Conservation (phyloP, 35 echinoderm and acorn worm genomes). For the Acanthaster planci region DNA sequence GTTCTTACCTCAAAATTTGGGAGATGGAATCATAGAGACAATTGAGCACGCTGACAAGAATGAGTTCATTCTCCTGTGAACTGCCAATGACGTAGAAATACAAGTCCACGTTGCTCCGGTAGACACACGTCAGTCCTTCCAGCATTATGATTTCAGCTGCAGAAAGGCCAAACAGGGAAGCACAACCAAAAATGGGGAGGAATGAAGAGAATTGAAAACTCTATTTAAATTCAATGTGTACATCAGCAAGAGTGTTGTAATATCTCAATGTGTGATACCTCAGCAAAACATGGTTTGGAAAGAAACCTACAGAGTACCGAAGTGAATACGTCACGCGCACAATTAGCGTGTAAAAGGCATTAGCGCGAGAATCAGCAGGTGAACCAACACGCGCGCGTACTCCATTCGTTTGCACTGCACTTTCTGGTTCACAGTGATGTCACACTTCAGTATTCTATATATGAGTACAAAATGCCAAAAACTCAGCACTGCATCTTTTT, state of each 20-base stretch:
- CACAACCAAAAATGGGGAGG: neutral
- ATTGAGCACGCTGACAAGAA: conserved; percentile 90
- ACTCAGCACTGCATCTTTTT: too few relatives aligned
- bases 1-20: conserved; percentile 90
- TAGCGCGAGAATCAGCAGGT: too few relatives aligned
- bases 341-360: too few relatives aligned
- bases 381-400: too few relatives aligned
- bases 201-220: neutral
- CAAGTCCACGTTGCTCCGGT: conserved; percentile 97
- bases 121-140: conserved; percentile 90
- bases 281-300: too few relatives aligned
- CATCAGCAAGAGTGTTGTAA: neutral
- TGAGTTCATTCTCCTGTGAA: conserved; percentile 90
- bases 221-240: neutral
- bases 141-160: conserved; percentile 99
- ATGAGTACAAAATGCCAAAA: too few relatives aligned
- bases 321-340: too few relatives aligned
- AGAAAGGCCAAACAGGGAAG: neutral
- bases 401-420: too few relatives aligned
- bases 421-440: too few relatives aligned
- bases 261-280: too few relatives aligned
- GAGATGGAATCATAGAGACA: conserved; percentile 90
- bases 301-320: too few relatives aligned
- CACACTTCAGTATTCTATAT: too few relatives aligned
- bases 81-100: conserved; percentile 96